Evolutionary conservation across 2,113 vertebrate species (phyloP), one percentile per base, ranked within the genome.

Genomic region (Campylomormyrus tamandua): DNA sequence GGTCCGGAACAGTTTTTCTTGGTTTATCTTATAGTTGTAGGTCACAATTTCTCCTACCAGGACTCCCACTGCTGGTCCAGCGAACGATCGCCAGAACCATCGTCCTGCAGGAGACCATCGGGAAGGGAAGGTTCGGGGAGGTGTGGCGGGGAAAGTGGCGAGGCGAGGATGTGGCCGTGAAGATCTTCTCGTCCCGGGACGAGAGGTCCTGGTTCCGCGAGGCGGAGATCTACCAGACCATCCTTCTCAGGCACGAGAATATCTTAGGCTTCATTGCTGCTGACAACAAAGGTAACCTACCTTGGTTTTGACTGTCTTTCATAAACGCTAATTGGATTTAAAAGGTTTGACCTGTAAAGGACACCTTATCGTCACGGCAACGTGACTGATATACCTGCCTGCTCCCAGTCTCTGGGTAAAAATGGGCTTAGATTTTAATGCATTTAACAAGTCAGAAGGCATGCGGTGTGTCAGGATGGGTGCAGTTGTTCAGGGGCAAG

Each of bases 201-300:
- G 98, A 99, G 91, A 94, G 98, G 17, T 99, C 98, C 11, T 99
- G 98, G 98, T 99, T 99, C 92, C 96, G 98, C 0, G 98, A 99
- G 93, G 98, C 98, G 9, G 98, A 99, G 93, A 98, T 99, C 90
- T 99, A 99, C 90, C 98, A 99, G 95, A 99, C 98, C 0, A 97
- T 98, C 24, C 98, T 99, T 98, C 96, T 99, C 90, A 95, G 98
- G 39, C 98, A 99, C 0, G 98, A 99, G 42, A 98, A 99, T 93
- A 98, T 99, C 93, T 96, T 99, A 92, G 98, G 98, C 83, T 99
- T 99, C 91, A 98, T 99, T 6, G 98, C 98, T 66, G 98, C 98
- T 0, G 98, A 99, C 92, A 99, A 99, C 94, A 99, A 99, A 97
- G 98, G 98, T 98, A 93, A 88, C 8, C 19, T 39, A 1, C 49